Evolutionary conservation across 1,140 invertebrate genomes (phyloP).

Genomic region (Papilio aristodemus): DNA sequence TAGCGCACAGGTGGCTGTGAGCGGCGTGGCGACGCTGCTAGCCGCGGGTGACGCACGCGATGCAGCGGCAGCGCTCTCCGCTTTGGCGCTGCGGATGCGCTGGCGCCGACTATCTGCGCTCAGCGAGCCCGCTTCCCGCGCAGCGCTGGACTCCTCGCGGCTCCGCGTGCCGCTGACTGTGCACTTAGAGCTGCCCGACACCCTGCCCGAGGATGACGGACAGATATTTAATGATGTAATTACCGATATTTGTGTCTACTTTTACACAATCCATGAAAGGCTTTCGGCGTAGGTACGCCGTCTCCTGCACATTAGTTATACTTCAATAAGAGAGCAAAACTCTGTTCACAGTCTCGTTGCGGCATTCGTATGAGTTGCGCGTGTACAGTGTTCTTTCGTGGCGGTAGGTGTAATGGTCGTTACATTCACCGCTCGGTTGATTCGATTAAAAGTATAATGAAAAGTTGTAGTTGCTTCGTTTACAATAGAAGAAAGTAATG

Average conservation of each 20-base stretch:
- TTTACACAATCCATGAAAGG: too few species aligned
- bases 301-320: not conserved
- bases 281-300: too few species aligned
- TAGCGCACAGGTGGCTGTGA: slow-evolving; percentile 51
- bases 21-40: slow-evolving; percentile 43
- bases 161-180: slow-evolving; percentile 48
- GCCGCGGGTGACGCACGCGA: slow-evolving; percentile 51
- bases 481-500: too few species aligned
- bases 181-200: slow-evolving; percentile 55
- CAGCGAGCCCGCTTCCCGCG: slow-evolving; percentile 53
- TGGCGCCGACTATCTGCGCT: slow-evolving; percentile 59
- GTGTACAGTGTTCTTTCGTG: too few species aligned
- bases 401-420: too few species aligned
- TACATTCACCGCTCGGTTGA: too few species aligned
- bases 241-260: not conserved
- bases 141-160: slow-evolving; percentile 46
- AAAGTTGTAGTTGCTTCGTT: too few species aligned
- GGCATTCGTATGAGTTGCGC: too few species aligned
- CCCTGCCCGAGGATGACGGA: slow-evolving; percentile 43
- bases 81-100: slow-evolving; percentile 40
- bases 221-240: slow-evolving; percentile 48
- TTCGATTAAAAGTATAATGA: too few species aligned
- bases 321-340: too few species aligned
- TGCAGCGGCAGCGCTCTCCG: slow-evolving; percentile 41
- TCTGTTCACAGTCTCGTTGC: too few species aligned